These are phyloP conservation scores for Diglossa cyanea DNA, from an alignment of 2,797 vertebrate genomes.

Conservation along the genomic window DNA sequence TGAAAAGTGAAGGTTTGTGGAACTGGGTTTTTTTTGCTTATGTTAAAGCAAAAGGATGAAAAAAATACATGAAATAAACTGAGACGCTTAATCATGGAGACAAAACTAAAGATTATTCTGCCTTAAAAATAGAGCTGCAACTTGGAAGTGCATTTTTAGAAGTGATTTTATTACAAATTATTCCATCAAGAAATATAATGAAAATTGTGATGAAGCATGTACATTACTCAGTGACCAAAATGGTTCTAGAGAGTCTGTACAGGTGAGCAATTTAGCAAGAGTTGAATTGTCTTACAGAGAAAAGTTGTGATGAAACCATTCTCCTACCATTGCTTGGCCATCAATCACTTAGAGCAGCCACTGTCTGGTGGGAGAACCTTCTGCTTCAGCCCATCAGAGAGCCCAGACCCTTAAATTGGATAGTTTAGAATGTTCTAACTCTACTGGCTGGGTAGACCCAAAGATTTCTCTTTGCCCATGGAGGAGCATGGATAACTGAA, in stretches of 20 bases:
- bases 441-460: neutral
- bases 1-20: conserved; percentile 42
- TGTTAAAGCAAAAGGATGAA: neutral
- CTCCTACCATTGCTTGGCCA: neutral
- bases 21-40: conserved; percentile 17
- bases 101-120: conserved; percentile 65
- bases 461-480: neutral
- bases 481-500: neutral
- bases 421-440: neutral
- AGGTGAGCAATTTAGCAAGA: neutral
- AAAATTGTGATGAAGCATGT: conserved; percentile 37
- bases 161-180: conserved; percentile 72
- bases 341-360: neutral
- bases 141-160: conserved; percentile 75
- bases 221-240: conserved; percentile 57
- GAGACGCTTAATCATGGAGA: conserved; percentile 72
- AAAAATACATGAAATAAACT: conserved; percentile 46
- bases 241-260: neutral
- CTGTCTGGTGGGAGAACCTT: fast-evolving
- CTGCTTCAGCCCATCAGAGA: neutral
- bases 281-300: neutral
- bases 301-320: neutral
- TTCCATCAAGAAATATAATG: conserved; percentile 39
- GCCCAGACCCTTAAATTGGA: neutral
- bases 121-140: conserved; percentile 69